Evolutionary conservation across 2,797 vertebrate species (phyloP), one percentile per base, ranked within the genome.

Genomic region (Sebastes steindachneri): DNA sequence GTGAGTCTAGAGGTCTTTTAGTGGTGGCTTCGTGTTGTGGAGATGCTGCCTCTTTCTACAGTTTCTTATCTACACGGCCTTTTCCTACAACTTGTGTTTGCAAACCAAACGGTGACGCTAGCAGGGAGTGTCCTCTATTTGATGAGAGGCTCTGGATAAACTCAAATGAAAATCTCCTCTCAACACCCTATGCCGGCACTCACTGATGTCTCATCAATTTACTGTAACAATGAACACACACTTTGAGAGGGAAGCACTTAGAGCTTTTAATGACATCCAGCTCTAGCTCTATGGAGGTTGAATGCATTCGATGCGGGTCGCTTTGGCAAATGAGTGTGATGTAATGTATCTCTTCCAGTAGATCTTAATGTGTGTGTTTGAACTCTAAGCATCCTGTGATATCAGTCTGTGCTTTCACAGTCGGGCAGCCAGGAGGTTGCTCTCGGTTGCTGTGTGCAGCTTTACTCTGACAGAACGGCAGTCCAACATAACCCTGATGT

Each of bases 311-410:
- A 23, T 41, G 45, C 23, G 10, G 19, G 25, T 21, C 2, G 4
- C 37, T 51, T 41, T 45, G 65, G 51, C 21, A n/a, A 31, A 28
- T 35, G 11, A 28, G 19, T 41, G 23, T 21, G 3, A 21, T 68
- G 37, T 65, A 7, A 28, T 37, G 10, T 19, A 19, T 68, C 58
- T 70, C 9, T 75, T 11, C 23, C 29, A 15, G 64, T 68, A 15
- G 23, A 57, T 57, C 41, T 25, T 48, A 48, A 48, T 48, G 45
- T 23, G 9, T 53, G 63, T 58, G 48, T 72, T 66, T n/a, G 29
- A 67, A 19, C 41, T 55, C 1, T 5, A n/a, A 60, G 28, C 66
- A 68, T 78, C 70, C 70, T 73, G 76, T 85, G 72, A 35, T 57
- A 17, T 15, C 25, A 3, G 41, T 31, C 53, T 77, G 19, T 55